Conservation (phyloP, 2,113 vertebrate genomes). For the Tyrannus savana region DNA sequence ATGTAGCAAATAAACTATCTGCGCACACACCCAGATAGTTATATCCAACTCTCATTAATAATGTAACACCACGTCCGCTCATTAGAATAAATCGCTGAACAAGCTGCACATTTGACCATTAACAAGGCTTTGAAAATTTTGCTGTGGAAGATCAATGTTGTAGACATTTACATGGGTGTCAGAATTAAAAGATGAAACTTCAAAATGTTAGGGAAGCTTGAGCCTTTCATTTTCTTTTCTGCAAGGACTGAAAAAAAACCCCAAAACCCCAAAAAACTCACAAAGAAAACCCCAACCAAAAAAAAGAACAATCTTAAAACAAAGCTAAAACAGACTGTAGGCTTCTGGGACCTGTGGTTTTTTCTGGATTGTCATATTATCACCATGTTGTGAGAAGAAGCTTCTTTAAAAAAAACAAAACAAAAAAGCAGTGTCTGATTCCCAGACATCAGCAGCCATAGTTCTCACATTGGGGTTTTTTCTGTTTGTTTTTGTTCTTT, state of each 20-base stretch:
- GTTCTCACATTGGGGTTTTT: conserved; percentile 58
- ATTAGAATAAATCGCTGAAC: conserved; percentile 81
- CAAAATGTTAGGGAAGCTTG: conserved; percentile 75
- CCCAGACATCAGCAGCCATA: conserved; percentile 72
- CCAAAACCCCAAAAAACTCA: background rate
- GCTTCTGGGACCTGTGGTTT: conserved; percentile 66
- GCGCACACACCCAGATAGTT: conserved; percentile 80
- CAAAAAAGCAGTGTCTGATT: conserved; percentile 54
- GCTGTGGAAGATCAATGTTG: conserved; percentile 82
- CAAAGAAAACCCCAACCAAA: background rate
- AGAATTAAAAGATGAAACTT: conserved; percentile 78
- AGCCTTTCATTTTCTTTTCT: conserved; percentile 71
- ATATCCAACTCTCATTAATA: conserved; percentile 76
- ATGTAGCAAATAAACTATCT: conserved; percentile 88
- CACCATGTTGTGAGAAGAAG: conserved; percentile 59
- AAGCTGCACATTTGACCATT: conserved; percentile 86
- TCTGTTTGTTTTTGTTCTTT: conserved; percentile 66
- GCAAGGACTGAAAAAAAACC: background rate
- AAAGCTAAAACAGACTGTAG: conserved; percentile 48
- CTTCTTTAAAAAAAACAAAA: conserved; percentile 56
- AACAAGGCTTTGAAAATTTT: conserved; percentile 84
- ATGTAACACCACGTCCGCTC: conserved; percentile 88
- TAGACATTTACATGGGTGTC: conserved; percentile 80
- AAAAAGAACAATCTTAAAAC: background rate
- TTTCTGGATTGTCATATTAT: conserved; percentile 76